Evolutionary conservation across 1,140 invertebrate species (phyloP).

Genomic region (Zaprionus tsacasi): DNA sequence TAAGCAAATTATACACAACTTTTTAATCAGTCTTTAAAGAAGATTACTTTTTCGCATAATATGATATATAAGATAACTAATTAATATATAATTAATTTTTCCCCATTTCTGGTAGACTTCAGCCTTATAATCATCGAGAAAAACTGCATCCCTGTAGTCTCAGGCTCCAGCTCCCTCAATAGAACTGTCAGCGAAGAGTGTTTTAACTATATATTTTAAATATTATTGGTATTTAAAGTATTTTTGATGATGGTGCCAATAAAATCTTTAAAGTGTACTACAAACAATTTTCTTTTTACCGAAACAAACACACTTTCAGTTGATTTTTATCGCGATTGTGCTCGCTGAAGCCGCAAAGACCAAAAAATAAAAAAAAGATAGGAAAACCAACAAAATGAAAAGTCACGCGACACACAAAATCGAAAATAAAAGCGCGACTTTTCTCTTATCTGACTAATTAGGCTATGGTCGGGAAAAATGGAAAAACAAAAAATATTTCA

Average conservation of each 20-base stretch:
- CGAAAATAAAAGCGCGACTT: constrained; percentile 30
- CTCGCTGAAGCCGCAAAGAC: not conserved
- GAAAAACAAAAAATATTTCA: no score
- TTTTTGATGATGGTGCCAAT: not conserved
- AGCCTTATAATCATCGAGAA: no score
- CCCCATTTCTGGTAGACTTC: no score
- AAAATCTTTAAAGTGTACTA: not conserved
- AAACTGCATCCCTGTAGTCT: no score
- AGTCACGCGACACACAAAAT: not conserved
- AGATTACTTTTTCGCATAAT: no score
- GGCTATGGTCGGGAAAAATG: not conserved
- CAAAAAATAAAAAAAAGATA: constrained; percentile 4
- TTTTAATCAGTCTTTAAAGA: no score
- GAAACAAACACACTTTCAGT: not conserved
- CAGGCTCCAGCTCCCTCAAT: no score
- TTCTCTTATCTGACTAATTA: constrained; percentile 44
- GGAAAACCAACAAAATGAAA: not conserved
- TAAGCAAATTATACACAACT: constrained; percentile 21
- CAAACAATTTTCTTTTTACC: not conserved
- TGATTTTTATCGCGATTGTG: not conserved
- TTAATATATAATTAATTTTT: no score
- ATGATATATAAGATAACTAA: no score
- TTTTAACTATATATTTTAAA: no score
- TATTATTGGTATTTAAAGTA: no score
- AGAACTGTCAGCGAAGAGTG: no score